These are phyloP conservation scores for Myathropa florea DNA, from an alignment of 2,888 invertebrate genomes.

Conservation along the genomic window DNA sequence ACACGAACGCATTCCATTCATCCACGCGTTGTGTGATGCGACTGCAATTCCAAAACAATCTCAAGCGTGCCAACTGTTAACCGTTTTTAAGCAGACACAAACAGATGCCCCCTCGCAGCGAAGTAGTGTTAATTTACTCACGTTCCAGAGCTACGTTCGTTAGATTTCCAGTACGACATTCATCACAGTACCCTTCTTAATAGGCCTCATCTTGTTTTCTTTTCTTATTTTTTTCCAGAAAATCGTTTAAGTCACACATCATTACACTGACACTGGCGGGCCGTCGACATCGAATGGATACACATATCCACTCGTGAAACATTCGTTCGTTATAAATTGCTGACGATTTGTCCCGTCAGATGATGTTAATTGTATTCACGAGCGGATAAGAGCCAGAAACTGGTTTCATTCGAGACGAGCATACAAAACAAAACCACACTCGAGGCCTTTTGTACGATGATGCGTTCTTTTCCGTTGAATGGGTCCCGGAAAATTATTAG, in stretches of 20 bases:
- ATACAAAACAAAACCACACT: not conserved
- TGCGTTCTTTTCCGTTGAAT: not conserved
- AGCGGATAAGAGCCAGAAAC: constrained; percentile 41
- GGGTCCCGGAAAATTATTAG: not conserved
- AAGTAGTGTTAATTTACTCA: constrained; percentile 15
- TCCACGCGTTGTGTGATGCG: not conserved
- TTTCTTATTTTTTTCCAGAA: constrained; percentile 8
- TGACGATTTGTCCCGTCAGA: constrained; percentile 64
- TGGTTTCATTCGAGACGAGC: constrained; percentile 32
- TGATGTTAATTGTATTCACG: constrained; percentile 59
- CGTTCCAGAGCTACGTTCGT: not conserved
- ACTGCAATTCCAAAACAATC: not conserved
- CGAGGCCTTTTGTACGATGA: not conserved
- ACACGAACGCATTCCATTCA: not conserved
- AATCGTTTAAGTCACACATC: constrained; percentile 37
- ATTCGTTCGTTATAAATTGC: constrained; percentile 58
- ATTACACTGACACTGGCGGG: not conserved
- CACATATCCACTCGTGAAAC: constrained; percentile 19
- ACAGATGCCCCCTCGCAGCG: constrained; percentile 9
- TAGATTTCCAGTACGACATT: constrained; percentile 12
- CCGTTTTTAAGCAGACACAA: not conserved
- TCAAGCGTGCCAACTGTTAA: not conserved
- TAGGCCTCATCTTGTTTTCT: constrained; percentile 23
- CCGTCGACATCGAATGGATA: not conserved
- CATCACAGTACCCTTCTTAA: constrained; percentile 29